These are phyloP conservation scores for Rotaria macrura DNA, from an alignment of 2,888 invertebrate species.

Conservation along the genomic window DNA sequence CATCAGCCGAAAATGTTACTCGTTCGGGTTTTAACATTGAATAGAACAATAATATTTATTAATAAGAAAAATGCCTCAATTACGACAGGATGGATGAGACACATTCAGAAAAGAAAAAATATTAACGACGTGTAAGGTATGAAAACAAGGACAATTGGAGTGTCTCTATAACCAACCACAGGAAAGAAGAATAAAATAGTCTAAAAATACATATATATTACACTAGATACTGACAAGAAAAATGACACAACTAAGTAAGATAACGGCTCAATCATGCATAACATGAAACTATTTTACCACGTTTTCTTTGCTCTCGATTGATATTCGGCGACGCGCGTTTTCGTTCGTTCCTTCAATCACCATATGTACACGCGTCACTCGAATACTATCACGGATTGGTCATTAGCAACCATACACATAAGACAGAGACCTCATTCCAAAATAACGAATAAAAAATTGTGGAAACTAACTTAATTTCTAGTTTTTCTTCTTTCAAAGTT, in stretches of 20 bases:
- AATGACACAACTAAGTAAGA: background rate
- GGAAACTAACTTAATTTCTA: background rate
- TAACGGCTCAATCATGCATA: background rate
- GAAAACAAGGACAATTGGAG: background rate
- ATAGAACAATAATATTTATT: no score
- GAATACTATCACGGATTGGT: background rate
- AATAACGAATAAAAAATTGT: background rate
- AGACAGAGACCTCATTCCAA: background rate
- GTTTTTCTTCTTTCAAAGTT: background rate
- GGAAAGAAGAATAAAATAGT: background rate
- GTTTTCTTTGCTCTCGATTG: background rate
- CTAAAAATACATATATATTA: no score
- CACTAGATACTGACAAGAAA: no score
- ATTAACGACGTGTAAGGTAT: background rate
- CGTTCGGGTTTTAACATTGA: background rate
- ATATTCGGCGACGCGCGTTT: background rate
- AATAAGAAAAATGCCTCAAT: no score
- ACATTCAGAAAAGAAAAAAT: background rate
- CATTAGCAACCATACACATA: background rate
- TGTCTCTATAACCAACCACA: background rate
- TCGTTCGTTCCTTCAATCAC: background rate
- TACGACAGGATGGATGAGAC: no score
- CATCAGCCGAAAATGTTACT: background rate
- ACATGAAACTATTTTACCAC: background rate
- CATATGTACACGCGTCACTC: background rate